phyloP scores from a whole-genome alignment of 2,888 invertebrate species.

The Himalopsyche tibetana region DNA sequence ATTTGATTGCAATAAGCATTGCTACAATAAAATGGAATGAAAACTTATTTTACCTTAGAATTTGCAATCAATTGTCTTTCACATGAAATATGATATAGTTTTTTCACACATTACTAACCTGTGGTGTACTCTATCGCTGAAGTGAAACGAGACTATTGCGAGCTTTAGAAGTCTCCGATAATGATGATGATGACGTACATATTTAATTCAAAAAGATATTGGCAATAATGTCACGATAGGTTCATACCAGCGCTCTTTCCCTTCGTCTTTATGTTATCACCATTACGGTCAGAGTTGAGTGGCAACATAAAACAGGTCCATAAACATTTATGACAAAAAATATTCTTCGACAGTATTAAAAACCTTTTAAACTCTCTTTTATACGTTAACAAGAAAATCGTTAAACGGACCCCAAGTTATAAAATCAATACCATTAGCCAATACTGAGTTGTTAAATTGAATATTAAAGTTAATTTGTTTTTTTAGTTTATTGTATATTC shows the following conservation, averaged over 20 bases:
- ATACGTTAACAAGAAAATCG: slow-evolving; percentile 10
- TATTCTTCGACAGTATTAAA: slow-evolving; percentile 19
- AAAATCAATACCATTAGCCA: slow-evolving; percentile 27
- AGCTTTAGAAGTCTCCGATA: too few species aligned
- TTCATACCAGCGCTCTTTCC: neutral
- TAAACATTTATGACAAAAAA: slow-evolving; percentile 34
- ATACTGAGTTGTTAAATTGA: neutral
- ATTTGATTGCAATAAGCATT: too few species aligned
- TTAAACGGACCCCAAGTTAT: slow-evolving; percentile 12
- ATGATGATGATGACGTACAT: neutral
- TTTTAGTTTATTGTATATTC: too few species aligned
- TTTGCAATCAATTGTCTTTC: too few species aligned
- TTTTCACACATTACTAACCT: too few species aligned
- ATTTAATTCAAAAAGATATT: slow-evolving; percentile 14
- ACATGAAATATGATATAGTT: too few species aligned
- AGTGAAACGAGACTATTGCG: too few species aligned
- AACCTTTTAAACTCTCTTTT: slow-evolving; percentile 15
- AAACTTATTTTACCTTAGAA: too few species aligned
- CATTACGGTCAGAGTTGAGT: slow-evolving; percentile 31
- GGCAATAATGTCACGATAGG: neutral
- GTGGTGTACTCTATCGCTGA: too few species aligned
- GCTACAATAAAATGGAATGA: too few species aligned
- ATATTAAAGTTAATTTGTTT: too few species aligned
- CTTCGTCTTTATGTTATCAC: slow-evolving; percentile 7
- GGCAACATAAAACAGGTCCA: slow-evolving; percentile 16